A percentile compares a stretch with the other conserved stretches of the same genome.
Evolutionary conservation across 2,888 invertebrate species (phyloP).

Genomic region (Rhamphomyia laevipes): DNA sequence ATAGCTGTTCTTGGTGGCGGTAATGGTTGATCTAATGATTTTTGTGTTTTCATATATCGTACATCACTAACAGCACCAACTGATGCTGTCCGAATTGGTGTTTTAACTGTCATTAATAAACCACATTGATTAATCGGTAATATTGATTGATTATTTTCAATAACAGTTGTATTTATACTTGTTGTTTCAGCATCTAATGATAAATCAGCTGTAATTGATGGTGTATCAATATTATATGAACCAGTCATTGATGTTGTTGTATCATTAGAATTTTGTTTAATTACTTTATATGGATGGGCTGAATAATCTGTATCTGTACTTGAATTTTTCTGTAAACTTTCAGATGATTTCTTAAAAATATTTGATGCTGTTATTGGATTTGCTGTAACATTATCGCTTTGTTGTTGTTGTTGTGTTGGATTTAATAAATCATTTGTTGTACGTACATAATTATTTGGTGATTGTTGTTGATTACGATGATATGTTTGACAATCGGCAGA

Average conservation of each 20-base stretch:
- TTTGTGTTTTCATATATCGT: constrained; percentile 19
- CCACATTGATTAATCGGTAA: constrained; percentile 1
- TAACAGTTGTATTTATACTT: constrained; percentile 18
- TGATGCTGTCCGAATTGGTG: constrained; percentile 31
- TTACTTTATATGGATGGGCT: constrained; percentile 36
- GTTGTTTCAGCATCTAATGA: constrained; percentile 33
- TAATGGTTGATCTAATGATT: constrained; percentile 21
- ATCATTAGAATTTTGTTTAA: constrained; percentile 38
- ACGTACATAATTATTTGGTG: constrained; percentile 14
- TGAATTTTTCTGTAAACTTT: constrained; percentile 37
- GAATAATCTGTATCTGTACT: constrained; percentile 39
- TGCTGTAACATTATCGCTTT: constrained; percentile 16
- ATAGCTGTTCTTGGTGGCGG: constrained; percentile 29
- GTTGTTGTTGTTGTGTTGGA: constrained; percentile 26
- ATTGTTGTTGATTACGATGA: constrained; percentile 19
- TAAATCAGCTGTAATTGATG: constrained; percentile 33
- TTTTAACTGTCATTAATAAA: constrained; percentile 21
- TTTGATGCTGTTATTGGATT: constrained; percentile 14
- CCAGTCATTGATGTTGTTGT: constrained; percentile 38
- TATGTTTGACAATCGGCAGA: constrained; percentile 17
- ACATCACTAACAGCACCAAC: constrained; percentile 25
- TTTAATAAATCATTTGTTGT: constrained; percentile 34
- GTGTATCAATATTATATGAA: constrained; percentile 37
- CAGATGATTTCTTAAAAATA: constrained; percentile 35
- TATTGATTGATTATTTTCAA: constrained; percentile 16